Percentiles rank a stretch among this genome's conserved stretches.
Conservation (phyloP, 92 coral and sea anemone species). For the Umimayanthus chanpuru region DNA sequence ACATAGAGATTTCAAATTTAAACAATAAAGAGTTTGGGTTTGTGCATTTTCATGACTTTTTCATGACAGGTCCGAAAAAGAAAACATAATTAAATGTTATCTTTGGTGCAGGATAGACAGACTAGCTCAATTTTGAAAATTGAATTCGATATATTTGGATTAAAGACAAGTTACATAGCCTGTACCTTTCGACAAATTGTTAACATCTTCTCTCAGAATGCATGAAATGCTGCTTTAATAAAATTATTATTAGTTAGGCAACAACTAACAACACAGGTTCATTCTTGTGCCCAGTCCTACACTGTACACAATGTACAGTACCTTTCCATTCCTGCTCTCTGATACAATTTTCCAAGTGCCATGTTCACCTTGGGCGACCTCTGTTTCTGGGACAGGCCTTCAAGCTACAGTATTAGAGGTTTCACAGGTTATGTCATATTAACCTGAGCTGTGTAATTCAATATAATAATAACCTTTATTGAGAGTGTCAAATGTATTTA, state of each 20-base stretch:
- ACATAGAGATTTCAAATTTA: too few species aligned
- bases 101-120: not conserved
- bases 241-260: too few species aligned
- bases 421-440: not conserved
- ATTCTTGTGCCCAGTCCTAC: not conserved
- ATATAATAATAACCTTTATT: too few species aligned
- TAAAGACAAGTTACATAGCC: not conserved
- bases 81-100: not conserved
- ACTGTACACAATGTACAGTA: slow-evolving; percentile 14
- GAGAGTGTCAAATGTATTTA: too few species aligned
- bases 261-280: not conserved
- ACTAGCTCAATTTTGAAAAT: not conserved
- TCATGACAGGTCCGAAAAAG: not conserved
- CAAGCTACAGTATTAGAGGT: slow-evolving; percentile 72
- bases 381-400: slow-evolving; percentile 97
- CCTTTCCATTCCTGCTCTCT: slow-evolving; percentile 96
- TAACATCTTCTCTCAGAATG: too few species aligned
- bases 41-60: too few species aligned
- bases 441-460: not conserved
- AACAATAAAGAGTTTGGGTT: too few species aligned
- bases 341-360: slow-evolving; percentile 92
- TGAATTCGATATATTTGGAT: not conserved
- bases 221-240: too few species aligned
- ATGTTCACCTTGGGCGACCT: slow-evolving; percentile 89
- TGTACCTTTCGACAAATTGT: not conserved